Percentiles rank a stretch among this genome's conserved stretches.
Conservation (phyloP, 1,140 invertebrate genomes). For the Dolichoris vasculosae region DNA sequence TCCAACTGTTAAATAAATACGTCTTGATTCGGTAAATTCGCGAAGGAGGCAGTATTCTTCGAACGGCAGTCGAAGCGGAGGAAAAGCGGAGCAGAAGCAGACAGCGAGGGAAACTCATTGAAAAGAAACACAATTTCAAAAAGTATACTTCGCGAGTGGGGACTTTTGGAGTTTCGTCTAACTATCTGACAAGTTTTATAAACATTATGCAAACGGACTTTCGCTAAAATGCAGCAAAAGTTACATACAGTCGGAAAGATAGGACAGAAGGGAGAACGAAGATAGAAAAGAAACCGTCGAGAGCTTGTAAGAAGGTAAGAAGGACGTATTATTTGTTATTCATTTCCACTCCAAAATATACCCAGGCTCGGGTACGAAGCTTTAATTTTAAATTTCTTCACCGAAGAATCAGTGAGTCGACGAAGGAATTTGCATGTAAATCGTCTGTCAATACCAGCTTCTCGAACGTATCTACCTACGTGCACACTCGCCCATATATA, state of each 20-base stretch:
- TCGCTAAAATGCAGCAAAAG: slow-evolving; percentile 39
- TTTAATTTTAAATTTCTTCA: slow-evolving; percentile 52
- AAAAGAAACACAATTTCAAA: slow-evolving; percentile 54
- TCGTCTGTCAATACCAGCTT: slow-evolving; percentile 53
- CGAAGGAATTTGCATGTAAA: slow-evolving; percentile 51
- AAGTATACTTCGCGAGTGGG: slow-evolving; percentile 46
- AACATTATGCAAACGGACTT: slow-evolving; percentile 51
- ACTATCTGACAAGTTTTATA: slow-evolving; percentile 52
- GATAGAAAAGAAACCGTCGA: not conserved
- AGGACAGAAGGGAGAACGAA: slow-evolving; percentile 9
- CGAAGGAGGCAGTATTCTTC: slow-evolving; percentile 13
- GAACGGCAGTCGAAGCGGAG: not conserved
- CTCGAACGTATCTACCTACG: not conserved
- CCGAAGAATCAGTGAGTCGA: slow-evolving; percentile 38
- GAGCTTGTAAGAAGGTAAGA: not conserved
- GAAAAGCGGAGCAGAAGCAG: not conserved
- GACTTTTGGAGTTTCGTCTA: slow-evolving; percentile 35
- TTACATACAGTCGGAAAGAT: slow-evolving; percentile 23
- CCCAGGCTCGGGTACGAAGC: slow-evolving; percentile 7
- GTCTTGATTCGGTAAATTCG: slow-evolving; percentile 35
- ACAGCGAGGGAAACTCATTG: slow-evolving; percentile 37
- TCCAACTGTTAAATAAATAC: slow-evolving; percentile 33
- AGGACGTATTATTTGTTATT: slow-evolving; percentile 52
- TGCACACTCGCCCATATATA: not conserved
- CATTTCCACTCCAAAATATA: slow-evolving; percentile 41